phyloP scores from a whole-genome alignment of 2,888 invertebrate genomes.

The Agrotis ipsilon region DNA sequence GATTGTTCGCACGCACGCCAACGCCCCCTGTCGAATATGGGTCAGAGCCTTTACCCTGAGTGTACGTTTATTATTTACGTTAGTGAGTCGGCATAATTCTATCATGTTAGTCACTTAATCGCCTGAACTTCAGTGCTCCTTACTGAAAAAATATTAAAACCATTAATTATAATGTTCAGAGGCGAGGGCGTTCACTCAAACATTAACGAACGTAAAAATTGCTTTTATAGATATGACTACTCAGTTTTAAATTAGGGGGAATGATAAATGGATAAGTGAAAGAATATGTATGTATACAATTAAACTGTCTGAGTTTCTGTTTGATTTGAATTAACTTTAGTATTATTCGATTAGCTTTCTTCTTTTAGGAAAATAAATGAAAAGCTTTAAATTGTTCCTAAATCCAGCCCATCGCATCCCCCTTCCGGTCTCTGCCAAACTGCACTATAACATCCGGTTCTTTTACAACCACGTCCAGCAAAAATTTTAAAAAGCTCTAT shows the following conservation, averaged over 20 bases:
- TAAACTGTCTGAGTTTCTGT: conserved; percentile 9
- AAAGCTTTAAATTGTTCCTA: conserved; percentile 6
- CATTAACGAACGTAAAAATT: conserved; percentile 57
- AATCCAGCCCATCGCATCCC: not conserved
- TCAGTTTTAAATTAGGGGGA: conserved; percentile 51
- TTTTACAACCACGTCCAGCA: conserved; percentile 33
- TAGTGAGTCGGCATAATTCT: conserved; percentile 76
- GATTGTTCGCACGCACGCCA: conserved; percentile 85
- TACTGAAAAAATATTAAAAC: conserved; percentile 60
- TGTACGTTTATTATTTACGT: conserved; percentile 78
- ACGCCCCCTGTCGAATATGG: conserved; percentile 71
- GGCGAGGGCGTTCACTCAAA: conserved; percentile 56
- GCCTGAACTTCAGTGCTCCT: conserved; percentile 66
- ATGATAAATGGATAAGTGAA: conserved; percentile 37
- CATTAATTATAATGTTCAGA: conserved; percentile 63
- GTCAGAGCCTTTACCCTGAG: conserved; percentile 72
- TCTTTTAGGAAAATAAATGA: conserved; percentile 9
- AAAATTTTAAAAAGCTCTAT: conserved; percentile 30
- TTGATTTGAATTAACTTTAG: conserved; percentile 19
- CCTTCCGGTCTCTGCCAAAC: conserved; percentile 13
- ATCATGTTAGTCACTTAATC: conserved; percentile 71
- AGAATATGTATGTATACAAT: conserved; percentile 9
- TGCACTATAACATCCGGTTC: conserved; percentile 32
- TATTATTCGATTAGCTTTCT: conserved; percentile 7
- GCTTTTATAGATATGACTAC: conserved; percentile 56